Evolutionary conservation across 2,797 vertebrate genomes (phyloP).

Genomic region (Danio albolineatus): DNA sequence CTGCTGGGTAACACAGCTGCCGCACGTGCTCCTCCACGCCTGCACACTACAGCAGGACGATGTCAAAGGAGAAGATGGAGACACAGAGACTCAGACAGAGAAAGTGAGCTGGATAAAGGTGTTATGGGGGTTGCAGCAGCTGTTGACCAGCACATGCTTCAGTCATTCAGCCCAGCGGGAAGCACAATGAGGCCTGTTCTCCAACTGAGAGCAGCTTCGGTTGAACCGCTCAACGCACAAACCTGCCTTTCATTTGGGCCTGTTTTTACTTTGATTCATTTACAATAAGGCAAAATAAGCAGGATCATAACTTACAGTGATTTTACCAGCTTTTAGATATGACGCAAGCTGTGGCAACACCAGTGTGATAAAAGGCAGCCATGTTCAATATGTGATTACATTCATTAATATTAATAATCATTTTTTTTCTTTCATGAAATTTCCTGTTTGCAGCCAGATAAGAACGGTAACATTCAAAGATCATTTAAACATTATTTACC

Average conservation of each 20-base stretch:
- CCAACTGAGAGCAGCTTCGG: constrained; percentile 62
- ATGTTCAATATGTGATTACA: background rate
- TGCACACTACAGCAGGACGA: constrained; percentile 12
- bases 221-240: background rate
- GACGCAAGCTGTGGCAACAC: constrained; percentile 18
- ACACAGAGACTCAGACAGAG: constrained; percentile 21
- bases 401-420: constrained; percentile 6
- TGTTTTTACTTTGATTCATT: background rate
- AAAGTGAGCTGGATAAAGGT: constrained; percentile 31
- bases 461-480: background rate
- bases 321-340: background rate
- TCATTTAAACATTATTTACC: background rate
- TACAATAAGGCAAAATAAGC: background rate
- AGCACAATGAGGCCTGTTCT: constrained; percentile 79
- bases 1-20: constrained; percentile 47
- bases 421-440: background rate
- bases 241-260: background rate
- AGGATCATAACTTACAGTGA: background rate
- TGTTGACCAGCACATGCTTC: constrained; percentile 82
- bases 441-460: background rate
- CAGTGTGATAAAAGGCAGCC: background rate
- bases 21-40: constrained; percentile 30
- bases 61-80: constrained; percentile 33
- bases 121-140: constrained; percentile 70
- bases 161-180: constrained; percentile 82